These are phyloP conservation scores for Adineta ricciae DNA, from an alignment of 2,888 invertebrate genomes.

Conservation along the genomic window DNA sequence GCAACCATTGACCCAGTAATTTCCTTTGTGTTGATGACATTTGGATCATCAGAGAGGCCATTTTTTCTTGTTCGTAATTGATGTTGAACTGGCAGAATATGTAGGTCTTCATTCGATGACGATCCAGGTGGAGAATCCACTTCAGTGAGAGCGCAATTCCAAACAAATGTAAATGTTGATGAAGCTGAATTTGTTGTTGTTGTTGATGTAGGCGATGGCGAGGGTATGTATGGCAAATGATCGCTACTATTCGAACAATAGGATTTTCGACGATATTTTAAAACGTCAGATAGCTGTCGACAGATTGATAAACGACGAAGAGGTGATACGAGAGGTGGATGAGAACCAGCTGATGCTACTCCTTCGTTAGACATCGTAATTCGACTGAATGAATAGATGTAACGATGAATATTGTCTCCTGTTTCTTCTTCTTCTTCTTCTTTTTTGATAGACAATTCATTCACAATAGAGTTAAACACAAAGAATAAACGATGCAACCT, in stretches of 20 bases:
- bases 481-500: slow-evolving; percentile 9
- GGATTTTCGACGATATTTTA: slow-evolving; percentile 19
- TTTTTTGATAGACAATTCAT: slow-evolving; percentile 13
- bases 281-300: slow-evolving; percentile 3
- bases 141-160: neutral
- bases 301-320: slow-evolving; percentile 13
- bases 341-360: slow-evolving; percentile 4
- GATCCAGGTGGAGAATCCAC: neutral
- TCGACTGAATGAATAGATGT: neutral
- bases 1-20: neutral
- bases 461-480: neutral
- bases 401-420: neutral
- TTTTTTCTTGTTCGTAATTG: slow-evolving; percentile 14
- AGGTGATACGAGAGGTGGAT: neutral
- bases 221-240: neutral
- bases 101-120: neutral
- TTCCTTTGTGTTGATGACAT: neutral
- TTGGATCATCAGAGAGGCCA: neutral
- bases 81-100: neutral
- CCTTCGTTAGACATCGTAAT: neutral
- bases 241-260: neutral
- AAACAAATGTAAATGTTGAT: slow-evolving; percentile 18
- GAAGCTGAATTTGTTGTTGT: neutral
- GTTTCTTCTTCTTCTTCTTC: neutral
- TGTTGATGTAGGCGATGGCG: neutral